Base-by-base conservation (phyloP, 2,888 invertebrate genomes). In the Alloscopus bannaensis region DNA sequence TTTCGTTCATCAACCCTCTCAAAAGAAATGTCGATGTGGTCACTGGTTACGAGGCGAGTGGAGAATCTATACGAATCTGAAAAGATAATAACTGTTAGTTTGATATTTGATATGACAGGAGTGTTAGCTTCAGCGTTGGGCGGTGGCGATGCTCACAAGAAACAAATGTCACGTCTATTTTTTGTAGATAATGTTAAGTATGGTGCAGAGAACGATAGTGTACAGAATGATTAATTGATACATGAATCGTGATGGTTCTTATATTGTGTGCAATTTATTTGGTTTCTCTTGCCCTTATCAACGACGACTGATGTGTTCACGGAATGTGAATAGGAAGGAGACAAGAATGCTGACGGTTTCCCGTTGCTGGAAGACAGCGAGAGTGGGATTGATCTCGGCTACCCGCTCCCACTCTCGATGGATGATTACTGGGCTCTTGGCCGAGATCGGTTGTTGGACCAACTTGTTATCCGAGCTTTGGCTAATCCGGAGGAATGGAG, bases 401-500 rank as follows among this genome's bases (percentile, higher is more conserved):
- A 71, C 28, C 70, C 69, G 20, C 64, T 77, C 13, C 64, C 77
- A 29, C 28, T 70, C 20, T 68, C 60, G 20, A 76, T 76, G 57
- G 57, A 77, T 64, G 69, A 77, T 36, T 70, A 64, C 26, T 70
- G 70, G 65, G 70, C 64, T 8, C 28, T 57, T 3, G 62, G 57
- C 18, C 36, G 62, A 29, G 69, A 73, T 24, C 36, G 76, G 45
- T 55, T 80, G 77, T 79, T 82, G 81, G 83, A 85, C 72, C 83
- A 83, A 77, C 72, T 85, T 80, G 76, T 85, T 75, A 80, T 83
- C 52, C 81, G 83, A 80, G 85, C 85, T 80, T 77, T 85, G 70
- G 83, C 84, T 59, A 81, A 83, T 80, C 83, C 85, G 20, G 66
- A 79, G 18, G 82, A 83, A 76, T 83, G 83, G 84, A 73, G 72